phyloP scores from a whole-genome alignment of 2,888 invertebrate genomes.

The Hartigia nigra region DNA sequence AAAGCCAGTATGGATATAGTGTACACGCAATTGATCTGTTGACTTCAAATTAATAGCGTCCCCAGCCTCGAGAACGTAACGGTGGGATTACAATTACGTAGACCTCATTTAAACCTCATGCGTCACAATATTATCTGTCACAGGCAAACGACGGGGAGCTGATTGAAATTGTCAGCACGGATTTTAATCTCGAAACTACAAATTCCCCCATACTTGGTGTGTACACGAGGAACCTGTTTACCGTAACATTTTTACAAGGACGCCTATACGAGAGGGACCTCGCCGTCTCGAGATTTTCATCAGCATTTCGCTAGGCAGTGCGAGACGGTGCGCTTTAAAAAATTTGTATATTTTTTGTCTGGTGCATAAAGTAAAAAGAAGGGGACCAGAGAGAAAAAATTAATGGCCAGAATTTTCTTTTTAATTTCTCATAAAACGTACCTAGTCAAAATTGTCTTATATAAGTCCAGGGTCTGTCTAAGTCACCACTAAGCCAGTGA shows the following conservation, averaged over 20 bases:
- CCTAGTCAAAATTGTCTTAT: not conserved
- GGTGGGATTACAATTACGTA: conserved; percentile 17
- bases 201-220: not conserved
- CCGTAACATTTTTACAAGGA: not conserved
- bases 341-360: no score
- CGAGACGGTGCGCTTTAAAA: no score
- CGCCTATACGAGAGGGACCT: not conserved
- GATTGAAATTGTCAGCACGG: not conserved
- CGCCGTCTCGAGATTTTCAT: no score
- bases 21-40: conserved; percentile 22
- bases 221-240: not conserved
- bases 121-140: not conserved
- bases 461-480: not conserved
- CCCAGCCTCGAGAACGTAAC: conserved; percentile 17
- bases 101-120: not conserved
- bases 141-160: not conserved
- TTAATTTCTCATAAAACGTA: not conserved
- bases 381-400: not conserved
- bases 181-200: not conserved
- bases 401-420: not conserved
- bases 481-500: not conserved
- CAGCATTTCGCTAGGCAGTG: no score
- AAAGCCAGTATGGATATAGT: not conserved
- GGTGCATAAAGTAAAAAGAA: no score
- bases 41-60: conserved; percentile 21